phyloP scores from a whole-genome alignment of 2,113 vertebrate species.

The Maccullochella peelii region DNA sequence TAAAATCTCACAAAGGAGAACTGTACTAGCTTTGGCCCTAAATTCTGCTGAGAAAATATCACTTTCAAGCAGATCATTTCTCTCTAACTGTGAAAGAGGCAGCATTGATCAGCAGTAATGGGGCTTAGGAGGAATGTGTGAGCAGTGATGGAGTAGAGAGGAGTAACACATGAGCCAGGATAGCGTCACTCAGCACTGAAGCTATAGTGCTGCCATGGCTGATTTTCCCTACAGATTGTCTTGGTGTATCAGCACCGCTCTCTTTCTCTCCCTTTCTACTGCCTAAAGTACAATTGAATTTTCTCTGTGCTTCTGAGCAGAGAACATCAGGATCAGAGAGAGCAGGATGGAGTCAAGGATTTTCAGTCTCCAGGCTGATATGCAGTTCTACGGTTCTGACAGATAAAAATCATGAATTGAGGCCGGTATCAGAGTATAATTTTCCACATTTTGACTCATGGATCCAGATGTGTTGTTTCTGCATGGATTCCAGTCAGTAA shows the following conservation, averaged over 20 bases:
- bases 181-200: conserved; percentile 58
- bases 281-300: conserved; percentile 65
- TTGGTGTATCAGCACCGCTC: conserved; percentile 58
- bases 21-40: conserved; percentile 35
- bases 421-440: conserved; percentile 53
- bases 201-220: conserved; percentile 64
- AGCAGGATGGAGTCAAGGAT: conserved; percentile 56
- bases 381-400: conserved; percentile 29
- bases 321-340: conserved; percentile 67
- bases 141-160: conserved; percentile 62
- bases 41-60: conserved; percentile 67
- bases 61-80: conserved; percentile 64
- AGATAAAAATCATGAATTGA: conserved; percentile 62
- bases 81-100: conserved; percentile 57
- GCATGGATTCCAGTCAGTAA: conserved; percentile 87
- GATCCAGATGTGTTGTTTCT: conserved; percentile 89
- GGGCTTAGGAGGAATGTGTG: conserved; percentile 66
- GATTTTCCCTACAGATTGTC: conserved; percentile 71
- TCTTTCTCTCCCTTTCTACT: conserved; percentile 49
- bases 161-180: conserved; percentile 55
- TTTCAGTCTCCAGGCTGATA: conserved; percentile 60
- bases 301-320: conserved; percentile 50
- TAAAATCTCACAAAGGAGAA: conserved; percentile 49
- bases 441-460: conserved; percentile 74
- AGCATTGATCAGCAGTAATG: conserved; percentile 72